Base-by-base conservation (phyloP, 2,797 vertebrate genomes). In the Brachymystax lenok region DNA sequence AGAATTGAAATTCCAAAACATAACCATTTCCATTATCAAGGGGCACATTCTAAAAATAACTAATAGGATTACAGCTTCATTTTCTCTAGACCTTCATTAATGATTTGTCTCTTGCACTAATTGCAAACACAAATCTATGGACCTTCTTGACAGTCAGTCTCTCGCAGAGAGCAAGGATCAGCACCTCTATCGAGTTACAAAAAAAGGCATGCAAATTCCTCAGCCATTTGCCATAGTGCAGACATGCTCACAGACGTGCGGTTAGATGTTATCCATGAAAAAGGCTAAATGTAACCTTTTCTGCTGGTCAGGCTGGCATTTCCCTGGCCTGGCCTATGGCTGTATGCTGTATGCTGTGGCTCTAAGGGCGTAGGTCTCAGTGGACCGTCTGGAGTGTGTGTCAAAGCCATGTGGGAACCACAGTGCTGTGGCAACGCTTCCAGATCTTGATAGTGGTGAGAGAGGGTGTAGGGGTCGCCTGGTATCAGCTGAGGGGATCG, bases 361-460 rank as follows among this genome's bases (percentile, higher is more conserved):
- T 51, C 24, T 50, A 30, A 21, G 61, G 21, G 69, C 10, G 63
- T 21, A 24, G 61, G 24, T 35, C 51, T 50, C 19, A 19, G 52
- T 74, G 27, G 13, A 27, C 30, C 19, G 28, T 8, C 50, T 64
- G 63, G 40, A 50, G 66, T 35, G 19, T 52, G 13, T 16, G 16
- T 40, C 56, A 70, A 46, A 73, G 74, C 69, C 59, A 83, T 82
- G 83, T 88, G 83, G 81, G 83, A 85, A 79, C 69, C 21, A 54
- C 73, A 51, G 70, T 77, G 75, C 56, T 46, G 66, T 61, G 54
- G 78, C 78, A 72, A 51, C 35, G 30, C 74, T 80, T 77, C 76
- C 81, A 80, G 75, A 84, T 86, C 79, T 83, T 82, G 81, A 83
- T 86, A 82, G 51, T 69, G 73, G 70, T 4, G 46, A 74, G 79